These are phyloP conservation scores for Drosophila prostipennis DNA, from an alignment of 2,888 invertebrate genomes.

Conservation along the genomic window DNA sequence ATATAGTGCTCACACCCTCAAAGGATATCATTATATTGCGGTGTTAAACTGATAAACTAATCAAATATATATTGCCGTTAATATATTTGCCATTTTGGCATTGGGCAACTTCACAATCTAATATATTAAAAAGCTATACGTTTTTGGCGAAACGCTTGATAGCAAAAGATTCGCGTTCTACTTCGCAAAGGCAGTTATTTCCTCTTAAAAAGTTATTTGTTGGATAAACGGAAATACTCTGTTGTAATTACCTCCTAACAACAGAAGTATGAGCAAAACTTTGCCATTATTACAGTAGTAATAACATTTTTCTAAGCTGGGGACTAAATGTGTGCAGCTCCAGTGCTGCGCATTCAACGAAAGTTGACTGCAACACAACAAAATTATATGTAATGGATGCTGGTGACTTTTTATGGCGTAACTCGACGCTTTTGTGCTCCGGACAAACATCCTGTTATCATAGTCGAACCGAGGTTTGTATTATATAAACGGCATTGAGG, in stretches of 20 bases:
- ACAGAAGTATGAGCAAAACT: slow-evolving; percentile 41
- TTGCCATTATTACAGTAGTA: not conserved
- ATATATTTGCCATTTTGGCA: too few relatives aligned
- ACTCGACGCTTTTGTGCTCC: slow-evolving; percentile 21
- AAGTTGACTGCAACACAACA: slow-evolving; percentile 58
- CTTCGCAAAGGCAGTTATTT: not conserved
- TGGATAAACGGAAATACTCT: not conserved
- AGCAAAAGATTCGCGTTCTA: not conserved
- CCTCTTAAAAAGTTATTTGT: not conserved
- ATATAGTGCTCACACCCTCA: too few relatives aligned
- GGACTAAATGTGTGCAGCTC: slow-evolving; percentile 12
- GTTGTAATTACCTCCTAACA: slow-evolving; percentile 20
- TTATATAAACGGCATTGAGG: slow-evolving; percentile 69
- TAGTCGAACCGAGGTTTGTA: slow-evolving; percentile 64
- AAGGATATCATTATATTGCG: too few relatives aligned
- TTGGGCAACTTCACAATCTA: too few relatives aligned
- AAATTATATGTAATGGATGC: slow-evolving; percentile 55
- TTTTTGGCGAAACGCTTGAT: not conserved
- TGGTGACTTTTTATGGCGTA: slow-evolving; percentile 58
- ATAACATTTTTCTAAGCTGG: slow-evolving; percentile 49
- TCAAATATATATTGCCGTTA: too few relatives aligned
- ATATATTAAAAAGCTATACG: too few relatives aligned
- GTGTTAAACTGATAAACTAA: too few relatives aligned
- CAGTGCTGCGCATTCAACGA: slow-evolving; percentile 34
- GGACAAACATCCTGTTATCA: slow-evolving; percentile 69